A percentile compares a stretch with the other conserved stretches of the same genome.
Evolutionary conservation across 2,113 vertebrate species (phyloP).

Genomic region (Ahaetulla prasina): DNA sequence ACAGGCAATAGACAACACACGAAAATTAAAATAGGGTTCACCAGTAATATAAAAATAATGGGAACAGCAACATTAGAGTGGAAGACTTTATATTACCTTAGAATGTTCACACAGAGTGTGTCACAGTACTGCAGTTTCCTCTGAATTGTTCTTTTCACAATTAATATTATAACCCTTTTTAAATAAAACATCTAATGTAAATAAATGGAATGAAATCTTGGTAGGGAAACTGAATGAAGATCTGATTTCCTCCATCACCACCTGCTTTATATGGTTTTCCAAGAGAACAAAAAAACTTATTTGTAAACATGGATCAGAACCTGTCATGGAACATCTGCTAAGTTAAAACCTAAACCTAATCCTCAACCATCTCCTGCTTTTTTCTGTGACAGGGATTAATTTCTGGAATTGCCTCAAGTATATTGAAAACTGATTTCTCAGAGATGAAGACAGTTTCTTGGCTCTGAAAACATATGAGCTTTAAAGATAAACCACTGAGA

Average conservation of each 20-base stretch:
- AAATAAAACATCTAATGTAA: conserved; percentile 50
- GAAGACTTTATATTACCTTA: background rate
- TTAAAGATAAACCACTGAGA: conserved; percentile 41
- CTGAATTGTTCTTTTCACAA: conserved; percentile 40
- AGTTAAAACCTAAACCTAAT: conserved; percentile 27
- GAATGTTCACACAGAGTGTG: background rate
- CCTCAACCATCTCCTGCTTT: background rate
- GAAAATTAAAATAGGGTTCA: background rate
- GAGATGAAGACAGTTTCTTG: background rate
- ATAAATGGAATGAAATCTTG: conserved; percentile 41
- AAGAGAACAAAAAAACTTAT: conserved; percentile 43
- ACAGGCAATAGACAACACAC: background rate
- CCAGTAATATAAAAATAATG: background rate
- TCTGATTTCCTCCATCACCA: conserved; percentile 8
- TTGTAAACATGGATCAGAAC: conserved; percentile 39
- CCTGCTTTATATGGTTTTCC: conserved; percentile 30
- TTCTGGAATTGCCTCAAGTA: conserved; percentile 34
- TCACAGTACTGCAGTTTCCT: conserved; percentile 6
- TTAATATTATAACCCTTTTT: conserved; percentile 40
- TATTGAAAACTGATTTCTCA: conserved; percentile 32
- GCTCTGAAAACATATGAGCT: conserved; percentile 42
- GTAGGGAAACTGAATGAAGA: conserved; percentile 41
- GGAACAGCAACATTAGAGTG: background rate
- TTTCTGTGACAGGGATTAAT: conserved; percentile 14
- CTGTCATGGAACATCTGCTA: conserved; percentile 24